Evolutionary conservation across 1,140 invertebrate genomes (phyloP), one percentile per base, ranked within the genome.

Genomic region (Brachionus paranguensis): DNA sequence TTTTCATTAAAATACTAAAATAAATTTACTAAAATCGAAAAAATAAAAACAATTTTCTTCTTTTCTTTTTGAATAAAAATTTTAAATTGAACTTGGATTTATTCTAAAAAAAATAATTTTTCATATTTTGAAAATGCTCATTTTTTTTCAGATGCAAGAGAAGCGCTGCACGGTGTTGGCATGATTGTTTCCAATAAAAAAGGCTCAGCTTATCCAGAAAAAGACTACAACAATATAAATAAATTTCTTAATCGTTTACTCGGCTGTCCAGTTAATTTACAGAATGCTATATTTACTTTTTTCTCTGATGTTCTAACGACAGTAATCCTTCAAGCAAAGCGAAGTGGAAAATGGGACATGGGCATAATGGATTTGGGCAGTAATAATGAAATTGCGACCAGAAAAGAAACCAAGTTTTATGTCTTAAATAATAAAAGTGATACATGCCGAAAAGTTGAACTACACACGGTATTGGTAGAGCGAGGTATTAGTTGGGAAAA

Each of bases 161-260:
- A 64, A 33, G 60, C 74, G 17, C 47, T 85, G 11, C 55, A 64
- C n/a, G 74, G 65, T 12, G 84, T 84, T 17, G 83, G 85, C 14
- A 50, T 85, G 37, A 50, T 85, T 12, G 17, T 47, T 14, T 65
- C 43, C 5, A 60, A 68, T 14, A 60, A 47, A 84, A 43, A 74
- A 41, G 65, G 45, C 27, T 20, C 47, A 72, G 45, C 47, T 5
- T 33, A 74, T 29, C 45, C 83, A 43, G 84, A 84, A 53, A 81
- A 84, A 64, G 84, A 81, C 33, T 65, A 84, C 41, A 65, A 60
- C 14, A 84, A 76, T 37, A 74, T 68, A 53, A 84, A 84, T 45
- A 99, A 98, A 90, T 99, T 99, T 90, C 91, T 99, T 14, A 99
- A 99, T 87, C 89, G 98, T 85, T 96, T 99, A 86, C 91, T 99